Base-by-base conservation (phyloP, 1,140 invertebrate species). In the Campodea augens region DNA sequence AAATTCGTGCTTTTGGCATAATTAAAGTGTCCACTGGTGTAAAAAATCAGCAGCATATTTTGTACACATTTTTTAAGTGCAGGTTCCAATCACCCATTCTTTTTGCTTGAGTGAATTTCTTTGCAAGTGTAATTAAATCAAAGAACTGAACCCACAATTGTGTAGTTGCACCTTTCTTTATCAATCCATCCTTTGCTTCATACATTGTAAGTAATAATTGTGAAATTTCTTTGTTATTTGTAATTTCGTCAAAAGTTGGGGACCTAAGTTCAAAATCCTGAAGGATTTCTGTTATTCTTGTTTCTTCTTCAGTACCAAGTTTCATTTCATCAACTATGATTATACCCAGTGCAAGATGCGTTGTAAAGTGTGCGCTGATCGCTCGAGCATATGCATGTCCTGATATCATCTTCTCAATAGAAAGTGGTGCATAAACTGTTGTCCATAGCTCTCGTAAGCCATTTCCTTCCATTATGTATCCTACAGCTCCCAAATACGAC, bases 401-500 rank as follows among this genome's bases (percentile, higher is more conserved):
- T 45, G 47, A 54, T 3, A 65, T 32, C 49, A 62, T 64, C 55
- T 65, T 59, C 23, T 59, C 54, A 41, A 60, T 51, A 43, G 56
- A 58, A 19, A 54, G 56, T 19, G 41, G 1, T 4, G 62, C 57
- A 57, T 59, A 63, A 44, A 60, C 49, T 36, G 25, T 48, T 19
- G 46, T 48, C 1, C 58, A 54, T 36, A 59, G 25, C 54, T 61
- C 56, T 51, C 62, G 53, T 13, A 62, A 49, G 15, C 56, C 60
- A 51, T 56, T 60, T 49, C 58, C 60, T 49, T 57, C 49, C 58
- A 64, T 64, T 48, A 62, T 57, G 51, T 57, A 50, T 41, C 61
- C 62, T 45, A 65, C 59, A 44, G 56, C 44, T 49, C 55, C 57
- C 43, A 63, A n/a, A 53, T 55, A 63, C 4, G 55, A 63, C 57